Evolutionary conservation across 1,140 invertebrate species (phyloP), one percentile per base, ranked within the genome.

Genomic region (Lordiphosa stackelbergi): DNA sequence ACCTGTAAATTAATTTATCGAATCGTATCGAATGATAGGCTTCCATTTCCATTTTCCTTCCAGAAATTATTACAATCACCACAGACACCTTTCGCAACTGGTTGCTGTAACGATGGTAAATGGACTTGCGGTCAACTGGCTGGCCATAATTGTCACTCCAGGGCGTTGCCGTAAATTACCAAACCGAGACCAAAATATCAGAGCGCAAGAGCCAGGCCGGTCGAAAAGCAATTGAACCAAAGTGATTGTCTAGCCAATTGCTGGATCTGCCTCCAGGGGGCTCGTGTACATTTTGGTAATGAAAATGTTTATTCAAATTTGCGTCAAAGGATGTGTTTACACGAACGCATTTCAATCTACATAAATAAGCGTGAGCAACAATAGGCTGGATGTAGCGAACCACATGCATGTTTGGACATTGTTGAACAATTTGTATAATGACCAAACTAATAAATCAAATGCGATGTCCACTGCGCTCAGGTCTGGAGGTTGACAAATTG

Each of bases 281-380:
- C 54, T 41, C 52, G 47, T 59, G 68, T 47, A 75, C 64, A 75
- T 66, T 79, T 81, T 59, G 75, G 75, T 79, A 79, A 79, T 83
- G 78, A 83, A 73, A 69, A 77, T 83, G 77, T 83, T 77, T 83
- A 83, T 77, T 69, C 69, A 77, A 83, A 83, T 77, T 83, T 83
- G 59, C 77, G 78, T 83, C 78, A 83, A 65, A 83, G 64, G 47
- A 52, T 61, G 48, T 79, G 75, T 79, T 79, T 79, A 79, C 75
- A 61, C 45, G 47, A 64, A 71, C 71, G 57, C 66, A 69, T 61
- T 68, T 81, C 66, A 71, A 79, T 74, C 66, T 71, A 60, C 71
- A 74, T 74, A 74, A 75, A 81, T 71, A 81, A 71, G 53, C 53
- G 49, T 51, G 41, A 22, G 42, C 40, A 53, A 53, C 57, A 37